Base-by-base conservation (phyloP, 2,113 vertebrate species). In the Hiodon tergisus region DNA sequence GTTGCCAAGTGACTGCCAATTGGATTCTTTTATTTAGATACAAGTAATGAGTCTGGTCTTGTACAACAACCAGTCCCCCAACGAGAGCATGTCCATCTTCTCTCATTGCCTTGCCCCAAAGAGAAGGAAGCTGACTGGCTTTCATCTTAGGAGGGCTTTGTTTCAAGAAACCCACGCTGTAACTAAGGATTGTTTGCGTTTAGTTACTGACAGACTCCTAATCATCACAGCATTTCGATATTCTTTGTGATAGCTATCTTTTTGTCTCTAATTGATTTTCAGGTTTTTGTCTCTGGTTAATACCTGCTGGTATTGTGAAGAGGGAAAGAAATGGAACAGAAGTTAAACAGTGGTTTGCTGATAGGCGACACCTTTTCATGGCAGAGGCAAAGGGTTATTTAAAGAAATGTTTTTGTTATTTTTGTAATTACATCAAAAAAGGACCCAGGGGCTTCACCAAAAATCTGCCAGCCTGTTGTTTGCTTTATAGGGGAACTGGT, bases 221-320 rank as follows among this genome's bases (percentile, higher is more conserved):
- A 92, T 88, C 88, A 84, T 66, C 75, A 75, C 82, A 81, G 81
- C 17, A 17, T 83, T 86, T 88, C 86, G 77, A 83, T 85, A 88
- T 84, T 83, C 73, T 89, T 83, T 87, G 81, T 80, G 85, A 89
- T 90, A 85, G 85, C 85, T 82, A 88, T 89, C 88, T 85, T 87
- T 87, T 66, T 9, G 71, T 81, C 85, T 81, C 85, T 91, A 91
- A 92, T 86, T 93, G 87, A 89, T 87, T 93, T 88, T 86, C 86
- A 85, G 80, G 78, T 79, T 83, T 85, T 83, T 81, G 73, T 78
- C 79, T 81, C 81, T 84, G 80, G 76, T 87, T 86, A 84, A 88
- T 88, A 88, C 84, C 84, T 86, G 83, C 80, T 81, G 82, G 74
- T 86, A 78, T 81, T 83, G 74, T 76, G 83, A 79, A 76, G 69